phyloP scores from a whole-genome alignment of 2,888 invertebrate species.

The Anarsia innoxiella region DNA sequence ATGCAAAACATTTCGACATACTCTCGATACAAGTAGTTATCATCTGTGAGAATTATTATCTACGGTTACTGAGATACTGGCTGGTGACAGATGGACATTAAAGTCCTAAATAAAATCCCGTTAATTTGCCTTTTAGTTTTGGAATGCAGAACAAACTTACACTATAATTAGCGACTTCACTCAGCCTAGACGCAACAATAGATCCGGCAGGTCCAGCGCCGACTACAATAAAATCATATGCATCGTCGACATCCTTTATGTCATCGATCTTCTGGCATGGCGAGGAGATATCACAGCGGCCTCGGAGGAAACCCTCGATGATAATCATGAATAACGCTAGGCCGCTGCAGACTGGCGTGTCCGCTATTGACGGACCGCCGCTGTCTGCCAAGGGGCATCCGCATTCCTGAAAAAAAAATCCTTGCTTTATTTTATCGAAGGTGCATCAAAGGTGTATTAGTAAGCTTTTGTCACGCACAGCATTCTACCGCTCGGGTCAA shows the following conservation, averaged over 20 bases:
- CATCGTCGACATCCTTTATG: conserved; percentile 34
- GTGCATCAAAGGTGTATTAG: no score
- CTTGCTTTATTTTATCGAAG: no score
- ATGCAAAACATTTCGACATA: no score
- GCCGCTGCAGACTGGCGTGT: conserved; percentile 71
- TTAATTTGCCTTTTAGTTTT: no score
- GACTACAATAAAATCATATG: conserved; percentile 79
- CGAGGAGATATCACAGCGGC: conserved; percentile 63
- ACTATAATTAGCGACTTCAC: conserved; percentile 70
- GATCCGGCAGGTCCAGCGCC: conserved; percentile 79
- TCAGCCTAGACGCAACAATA: conserved; percentile 76
- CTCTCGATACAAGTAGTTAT: no score
- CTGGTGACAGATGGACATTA: no score
- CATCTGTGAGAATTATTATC: no score
- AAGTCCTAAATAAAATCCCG: neutral
- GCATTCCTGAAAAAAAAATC: conserved; percentile 48
- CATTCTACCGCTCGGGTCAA: no score
- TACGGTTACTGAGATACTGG: no score
- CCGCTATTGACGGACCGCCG: conserved; percentile 64
- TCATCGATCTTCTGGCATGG: conserved; percentile 73
- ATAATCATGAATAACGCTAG: conserved; percentile 75
- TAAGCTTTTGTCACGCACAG: no score
- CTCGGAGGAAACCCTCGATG: conserved; percentile 72
- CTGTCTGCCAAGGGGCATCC: conserved; percentile 58
- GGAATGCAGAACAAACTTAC: conserved; percentile 23